Base-by-base conservation (phyloP, 2,113 vertebrate genomes). In the Glaucomys volans region DNA sequence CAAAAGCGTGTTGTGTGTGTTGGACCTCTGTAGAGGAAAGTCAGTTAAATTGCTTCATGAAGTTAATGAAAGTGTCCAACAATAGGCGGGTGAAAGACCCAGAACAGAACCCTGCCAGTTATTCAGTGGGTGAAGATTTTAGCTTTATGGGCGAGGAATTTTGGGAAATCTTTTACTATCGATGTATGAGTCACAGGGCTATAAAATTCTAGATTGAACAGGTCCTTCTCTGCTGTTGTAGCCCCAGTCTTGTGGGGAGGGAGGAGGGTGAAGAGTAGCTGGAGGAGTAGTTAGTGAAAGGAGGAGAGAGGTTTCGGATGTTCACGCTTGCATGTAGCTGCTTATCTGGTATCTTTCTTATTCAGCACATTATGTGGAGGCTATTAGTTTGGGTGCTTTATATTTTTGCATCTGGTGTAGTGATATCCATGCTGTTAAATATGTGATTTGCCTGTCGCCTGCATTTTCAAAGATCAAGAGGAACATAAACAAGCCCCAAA, bases 391-490 rank as follows among this genome's bases (percentile, higher is more conserved):
- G 97, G 93, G 93, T 0, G 95, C 98, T 98, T 98, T 98, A 95
- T 96, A 96, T 98, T 98, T 98, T 97, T 98, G 98, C 98, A 96
- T 98, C 97, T 98, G 97, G 96, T 0, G 0, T 85, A 91, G 97
- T 93, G 96, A 67, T 97, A 97, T 93, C 94, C 64, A 74, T 66
- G 97, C 96, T 79, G 98, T 98, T 99, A 98, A 98, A 97, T 98
- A 95, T 97, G 97, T 90, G 98, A 98, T 99, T 98, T 98, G 98
- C 98, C 98, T 98, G 98, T 98, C 97, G 87, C 98, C 97, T 98
- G 98, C 97, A 28, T 98, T 99, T 98, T 98, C 97, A 98, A 96
- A 98, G 98, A 98, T 98, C 98, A 98, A 98, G 97, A 96, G 97
- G 98, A 96, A 95, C 97, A 88, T 98, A 98, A 99, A 98, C 97